These are phyloP conservation scores for Morpho deidamia DNA, from an alignment of 2,888 invertebrate species.

Conservation along the genomic window DNA sequence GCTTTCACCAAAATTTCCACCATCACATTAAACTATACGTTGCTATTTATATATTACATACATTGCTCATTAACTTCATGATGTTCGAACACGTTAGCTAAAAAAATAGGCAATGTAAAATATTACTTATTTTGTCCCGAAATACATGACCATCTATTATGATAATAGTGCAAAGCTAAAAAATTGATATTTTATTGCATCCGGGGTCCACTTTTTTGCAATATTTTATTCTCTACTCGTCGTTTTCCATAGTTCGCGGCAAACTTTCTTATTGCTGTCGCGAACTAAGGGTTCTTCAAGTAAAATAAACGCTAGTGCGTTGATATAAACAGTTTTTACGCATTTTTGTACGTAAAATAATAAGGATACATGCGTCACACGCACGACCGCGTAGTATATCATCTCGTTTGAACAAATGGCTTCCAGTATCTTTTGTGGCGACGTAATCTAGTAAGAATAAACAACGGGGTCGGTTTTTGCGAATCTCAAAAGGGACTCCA, in stretches of 20 bases:
- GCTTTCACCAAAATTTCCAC: conserved; percentile 6
- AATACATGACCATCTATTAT: background rate
- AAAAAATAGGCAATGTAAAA: conserved; percentile 30
- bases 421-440: conserved; percentile 54
- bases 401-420: conserved; percentile 71
- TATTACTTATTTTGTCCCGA: background rate
- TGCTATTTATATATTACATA: background rate
- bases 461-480: conserved; percentile 46
- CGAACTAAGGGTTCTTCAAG: background rate
- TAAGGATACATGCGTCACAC: conserved; percentile 52
- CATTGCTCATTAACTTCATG: conserved; percentile 7
- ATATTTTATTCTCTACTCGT: conserved; percentile 68
- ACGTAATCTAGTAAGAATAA: conserved; percentile 68
- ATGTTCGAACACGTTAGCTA: background rate
- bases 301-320: conserved; percentile 30
- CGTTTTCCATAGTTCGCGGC: conserved; percentile 40
- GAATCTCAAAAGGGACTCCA: conserved; percentile 36
- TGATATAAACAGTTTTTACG: conserved; percentile 17
- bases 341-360: conserved; percentile 25
- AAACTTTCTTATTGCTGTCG: conserved; percentile 12
- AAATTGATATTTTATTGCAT: conserved; percentile 76
- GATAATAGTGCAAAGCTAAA: conserved; percentile 39
- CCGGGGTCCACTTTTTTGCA: conserved; percentile 64
- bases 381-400: conserved; percentile 70
- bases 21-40: background rate